phyloP scores from a whole-genome alignment of 2,888 invertebrate genomes.

The Zeuzera pyrina region DNA sequence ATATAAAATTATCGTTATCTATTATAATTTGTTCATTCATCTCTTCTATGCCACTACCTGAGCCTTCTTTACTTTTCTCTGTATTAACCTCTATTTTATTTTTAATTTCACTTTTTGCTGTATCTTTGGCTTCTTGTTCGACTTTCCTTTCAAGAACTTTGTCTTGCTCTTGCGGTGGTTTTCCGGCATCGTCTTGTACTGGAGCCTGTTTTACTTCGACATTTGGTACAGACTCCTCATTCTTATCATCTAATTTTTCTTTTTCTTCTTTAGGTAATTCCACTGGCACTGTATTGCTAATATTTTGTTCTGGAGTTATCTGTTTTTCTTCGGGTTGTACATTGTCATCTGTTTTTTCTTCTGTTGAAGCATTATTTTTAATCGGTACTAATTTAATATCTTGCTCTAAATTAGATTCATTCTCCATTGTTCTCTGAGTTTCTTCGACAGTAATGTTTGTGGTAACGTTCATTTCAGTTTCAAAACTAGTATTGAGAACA shows the following conservation, averaged over 20 bases:
- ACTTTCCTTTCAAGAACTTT: constrained; percentile 28
- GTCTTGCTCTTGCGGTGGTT: constrained; percentile 22
- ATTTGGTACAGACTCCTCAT: constrained; percentile 26
- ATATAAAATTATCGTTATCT: constrained; percentile 65
- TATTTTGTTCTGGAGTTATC: constrained; percentile 24
- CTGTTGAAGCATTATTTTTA: constrained; percentile 38
- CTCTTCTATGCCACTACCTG: constrained; percentile 30
- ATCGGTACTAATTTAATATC: constrained; percentile 46
- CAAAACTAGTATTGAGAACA: constrained; percentile 76
- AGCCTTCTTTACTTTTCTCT: constrained; percentile 47
- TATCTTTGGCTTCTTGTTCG: constrained; percentile 38
- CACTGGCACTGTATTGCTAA: constrained; percentile 30
- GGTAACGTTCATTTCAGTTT: constrained; percentile 63
- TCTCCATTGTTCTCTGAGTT: constrained; percentile 34
- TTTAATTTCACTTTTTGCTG: constrained; percentile 33
- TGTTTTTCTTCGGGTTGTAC: constrained; percentile 36
- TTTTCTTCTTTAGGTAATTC: constrained; percentile 44
- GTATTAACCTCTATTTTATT: constrained; percentile 32
- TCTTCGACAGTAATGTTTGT: constrained; percentile 58
- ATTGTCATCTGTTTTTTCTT: constrained; percentile 46
- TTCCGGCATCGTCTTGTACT: not conserved
- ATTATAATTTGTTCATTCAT: constrained; percentile 45
- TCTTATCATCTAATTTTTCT: constrained; percentile 31
- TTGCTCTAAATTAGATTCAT: constrained; percentile 47
- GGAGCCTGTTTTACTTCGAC: constrained; percentile 30